Evolutionary conservation across 2,797 vertebrate species (phyloP), one percentile per base, ranked within the genome.

Genomic region (Bradypus variegatus): DNA sequence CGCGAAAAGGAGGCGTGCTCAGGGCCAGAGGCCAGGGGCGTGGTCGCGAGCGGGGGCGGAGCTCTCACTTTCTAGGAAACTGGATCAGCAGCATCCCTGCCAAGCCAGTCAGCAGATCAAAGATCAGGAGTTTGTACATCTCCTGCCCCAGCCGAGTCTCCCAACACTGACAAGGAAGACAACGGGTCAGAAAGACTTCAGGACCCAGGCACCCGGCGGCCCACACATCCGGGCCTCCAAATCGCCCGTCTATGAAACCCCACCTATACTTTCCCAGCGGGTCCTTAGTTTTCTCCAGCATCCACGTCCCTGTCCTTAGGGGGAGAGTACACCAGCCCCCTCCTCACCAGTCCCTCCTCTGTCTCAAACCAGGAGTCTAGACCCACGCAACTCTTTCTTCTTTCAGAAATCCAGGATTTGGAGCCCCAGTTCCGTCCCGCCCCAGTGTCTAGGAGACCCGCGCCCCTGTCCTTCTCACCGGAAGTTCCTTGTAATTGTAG

Each of bases 51-150:
- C 5, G 23, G 65, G 55, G 80, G 45, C 5, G 12, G 84, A 75
- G 27, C 19, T 90, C 96, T 93, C 73, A 99, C 98, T 98, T 98
- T 91, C 98, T 98, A 53, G 98, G 98, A 96, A 98, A 98, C 95
- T 98, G 98, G 83, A 98, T 94, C 92, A 99, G 95, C 41, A 98
- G 36, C 16, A 97, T 96, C 60, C 98, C 80, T 1, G 97, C 97
- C 2, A 98, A 58, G 50, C 95, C 97, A 50, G 97, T 97, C 89
- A 99, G 96, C 92, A 99, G 96, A 93, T 99, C 98, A 53, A 99
- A 99, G 60, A 99, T 91, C 4, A 98, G 96, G 65, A 99, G 97
- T 94, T 98, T 99, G 97, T 99, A 99, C 98, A 99, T 99, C 96
- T 99, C 98, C 96, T 98, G 98, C 16, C 98, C 98, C 23, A 99